Evolutionary conservation across 2,797 vertebrate species (phyloP).

Genomic region (Trichosurus vulpecula): DNA sequence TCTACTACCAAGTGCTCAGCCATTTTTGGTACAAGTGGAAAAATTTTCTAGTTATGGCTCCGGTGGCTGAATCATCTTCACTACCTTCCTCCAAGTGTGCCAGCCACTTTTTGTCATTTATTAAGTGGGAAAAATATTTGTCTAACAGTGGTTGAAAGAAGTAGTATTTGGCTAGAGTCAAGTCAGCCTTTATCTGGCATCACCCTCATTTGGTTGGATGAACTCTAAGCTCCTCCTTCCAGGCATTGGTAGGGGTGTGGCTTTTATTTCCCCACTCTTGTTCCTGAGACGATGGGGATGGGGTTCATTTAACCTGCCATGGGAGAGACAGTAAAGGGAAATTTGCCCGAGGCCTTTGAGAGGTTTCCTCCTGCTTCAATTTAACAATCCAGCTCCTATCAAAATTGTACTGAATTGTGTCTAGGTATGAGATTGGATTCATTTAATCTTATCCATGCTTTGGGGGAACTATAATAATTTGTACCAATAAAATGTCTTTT

Average conservation of each 20-base stretch:
- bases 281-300: not conserved
- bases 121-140: not conserved
- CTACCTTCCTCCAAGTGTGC: not conserved
- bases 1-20: not conserved
- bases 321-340: not conserved
- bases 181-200: not conserved
- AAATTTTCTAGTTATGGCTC: not conserved
- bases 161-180: not conserved
- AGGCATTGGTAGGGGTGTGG: no score
- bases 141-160: not conserved
- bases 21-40: not conserved
- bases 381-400: not conserved
- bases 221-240: not conserved
- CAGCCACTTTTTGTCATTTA: not conserved
- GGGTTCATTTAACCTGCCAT: not conserved
- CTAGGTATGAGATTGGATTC: not conserved
- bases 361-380: not conserved
- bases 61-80: not conserved
- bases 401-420: not conserved
- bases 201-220: not conserved
- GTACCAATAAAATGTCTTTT: slow-evolving; percentile 6
- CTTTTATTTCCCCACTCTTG: not conserved
- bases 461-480: slow-evolving; percentile 3
- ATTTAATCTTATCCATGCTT: not conserved
- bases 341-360: not conserved